Evolutionary conservation across 2,888 invertebrate species (phyloP).

Genomic region (Pristionchus entomophagus): DNA sequence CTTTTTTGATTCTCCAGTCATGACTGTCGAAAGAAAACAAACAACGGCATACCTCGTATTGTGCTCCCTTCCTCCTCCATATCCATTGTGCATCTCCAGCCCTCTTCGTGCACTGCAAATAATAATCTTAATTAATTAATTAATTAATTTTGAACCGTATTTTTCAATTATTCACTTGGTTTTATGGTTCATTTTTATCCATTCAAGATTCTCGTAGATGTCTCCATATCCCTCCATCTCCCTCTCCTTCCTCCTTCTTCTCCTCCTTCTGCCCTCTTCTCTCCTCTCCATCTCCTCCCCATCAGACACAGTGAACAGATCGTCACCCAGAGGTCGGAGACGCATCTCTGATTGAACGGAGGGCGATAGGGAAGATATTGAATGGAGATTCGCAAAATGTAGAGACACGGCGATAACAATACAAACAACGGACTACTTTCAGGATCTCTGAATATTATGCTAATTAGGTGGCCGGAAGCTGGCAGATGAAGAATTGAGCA

Average conservation of each 20-base stretch:
- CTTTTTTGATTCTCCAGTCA: too few relatives aligned
- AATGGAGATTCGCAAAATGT: neutral
- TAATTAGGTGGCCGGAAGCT: conserved; percentile 9
- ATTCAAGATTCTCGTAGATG: conserved; percentile 39
- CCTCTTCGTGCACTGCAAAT: neutral
- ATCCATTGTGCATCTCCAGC: conserved; percentile 13
- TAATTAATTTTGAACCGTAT: neutral
- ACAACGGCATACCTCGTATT: too few relatives aligned
- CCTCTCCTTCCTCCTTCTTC: conserved; percentile 39
- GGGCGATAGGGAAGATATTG: neutral
- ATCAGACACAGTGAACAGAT: conserved; percentile 45
- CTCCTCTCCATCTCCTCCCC: conserved; percentile 27
- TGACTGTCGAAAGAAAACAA: too few relatives aligned
- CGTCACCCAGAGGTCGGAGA: conserved; percentile 27
- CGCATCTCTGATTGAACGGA: neutral
- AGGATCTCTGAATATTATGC: neutral
- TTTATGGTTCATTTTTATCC: conserved; percentile 12
- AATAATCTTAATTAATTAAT: neutral
- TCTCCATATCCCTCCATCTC: conserved; percentile 14
- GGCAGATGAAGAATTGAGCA: conserved; percentile 8
- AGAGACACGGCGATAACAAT: neutral
- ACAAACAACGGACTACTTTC: neutral
- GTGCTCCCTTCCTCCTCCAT: neutral
- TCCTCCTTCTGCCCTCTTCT: neutral
- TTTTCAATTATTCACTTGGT: neutral